Conservation (phyloP, 2,888 invertebrate genomes). For the Chromoteleia sp. region DNA sequence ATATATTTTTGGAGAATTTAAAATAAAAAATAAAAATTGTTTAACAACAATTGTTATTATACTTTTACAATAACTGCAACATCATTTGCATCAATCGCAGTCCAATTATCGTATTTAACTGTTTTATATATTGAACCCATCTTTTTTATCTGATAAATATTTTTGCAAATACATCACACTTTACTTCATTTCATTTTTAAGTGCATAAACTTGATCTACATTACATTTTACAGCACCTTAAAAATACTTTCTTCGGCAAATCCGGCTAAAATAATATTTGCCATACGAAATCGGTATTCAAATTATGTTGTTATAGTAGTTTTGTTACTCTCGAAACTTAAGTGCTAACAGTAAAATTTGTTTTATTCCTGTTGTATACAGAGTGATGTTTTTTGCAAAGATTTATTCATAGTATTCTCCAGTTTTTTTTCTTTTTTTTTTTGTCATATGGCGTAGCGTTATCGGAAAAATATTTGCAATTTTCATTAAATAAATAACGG, state of each 20-base stretch:
- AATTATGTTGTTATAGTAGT: conserved; percentile 13
- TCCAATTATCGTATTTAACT: neutral
- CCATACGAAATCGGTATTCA: conserved; percentile 7
- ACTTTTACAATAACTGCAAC: no score
- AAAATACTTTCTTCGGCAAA: conserved; percentile 13
- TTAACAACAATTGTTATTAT: no score
- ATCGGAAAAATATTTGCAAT: conserved; percentile 34
- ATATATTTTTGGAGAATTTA: no score
- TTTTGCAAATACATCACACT: neutral
- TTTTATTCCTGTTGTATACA: conserved; percentile 34
- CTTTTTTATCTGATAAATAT: neutral
- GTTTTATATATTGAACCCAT: neutral
- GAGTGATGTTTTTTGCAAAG: conserved; percentile 32
- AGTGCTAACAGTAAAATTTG: conserved; percentile 50
- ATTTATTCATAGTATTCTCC: conserved; percentile 47
- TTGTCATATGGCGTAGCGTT: conserved; percentile 13
- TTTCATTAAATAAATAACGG: conserved; percentile 52
- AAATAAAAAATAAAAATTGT: no score
- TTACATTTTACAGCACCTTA: conserved; percentile 3
- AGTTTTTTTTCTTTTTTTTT: conserved; percentile 28
- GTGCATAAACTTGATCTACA: conserved; percentile 5
- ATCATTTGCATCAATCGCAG: no score
- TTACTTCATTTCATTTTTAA: neutral
- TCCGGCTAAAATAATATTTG: conserved; percentile 12
- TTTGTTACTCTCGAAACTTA: conserved; percentile 22